Percentiles rank a stretch among this genome's conserved stretches.
These are phyloP conservation scores for Python bivittatus DNA, from an alignment of 2,113 vertebrate genomes.

Conservation along the genomic window DNA sequence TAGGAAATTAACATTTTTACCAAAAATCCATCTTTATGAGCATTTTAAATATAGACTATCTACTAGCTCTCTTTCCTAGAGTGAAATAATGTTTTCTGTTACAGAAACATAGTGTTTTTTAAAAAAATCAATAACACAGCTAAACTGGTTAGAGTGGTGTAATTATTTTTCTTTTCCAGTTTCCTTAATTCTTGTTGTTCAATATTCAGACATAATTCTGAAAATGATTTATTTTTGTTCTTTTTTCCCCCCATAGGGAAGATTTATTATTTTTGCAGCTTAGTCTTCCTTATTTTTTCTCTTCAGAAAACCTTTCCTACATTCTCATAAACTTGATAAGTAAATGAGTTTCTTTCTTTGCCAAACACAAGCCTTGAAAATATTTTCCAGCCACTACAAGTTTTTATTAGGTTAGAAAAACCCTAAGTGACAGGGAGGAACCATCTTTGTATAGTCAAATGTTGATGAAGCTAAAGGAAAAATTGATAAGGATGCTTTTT, in stretches of 20 bases:
- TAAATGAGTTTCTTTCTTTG: slow-evolving; percentile 30
- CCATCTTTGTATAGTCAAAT: slow-evolving; percentile 48
- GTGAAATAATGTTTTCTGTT: neutral
- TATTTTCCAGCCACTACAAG: neutral
- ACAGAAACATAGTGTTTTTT: neutral
- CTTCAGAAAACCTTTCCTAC: neutral
- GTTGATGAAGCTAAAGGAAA: slow-evolving; percentile 52
- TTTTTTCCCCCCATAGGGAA: neutral
- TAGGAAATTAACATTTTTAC: neutral
- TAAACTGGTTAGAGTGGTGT: neutral
- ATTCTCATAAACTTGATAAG: slow-evolving; percentile 37
- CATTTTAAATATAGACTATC: neutral
- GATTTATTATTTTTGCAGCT: neutral
- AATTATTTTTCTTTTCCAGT: neutral
- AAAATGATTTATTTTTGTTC: slow-evolving; percentile 1
- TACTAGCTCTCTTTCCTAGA: neutral
- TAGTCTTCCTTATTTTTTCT: slow-evolving; percentile 10
- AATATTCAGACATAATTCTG: slow-evolving; percentile 16
- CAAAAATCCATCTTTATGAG: neutral
- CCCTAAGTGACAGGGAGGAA: slow-evolving; percentile 34
- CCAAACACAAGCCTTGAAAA: slow-evolving; percentile 46
- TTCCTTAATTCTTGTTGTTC: slow-evolving; percentile 4
- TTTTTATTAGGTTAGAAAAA: slow-evolving; percentile 32
- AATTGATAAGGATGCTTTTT: slow-evolving; percentile 38
- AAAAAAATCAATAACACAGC: neutral